phyloP scores from a whole-genome alignment of 2,888 invertebrate species.

The Thelaira solivaga region DNA sequence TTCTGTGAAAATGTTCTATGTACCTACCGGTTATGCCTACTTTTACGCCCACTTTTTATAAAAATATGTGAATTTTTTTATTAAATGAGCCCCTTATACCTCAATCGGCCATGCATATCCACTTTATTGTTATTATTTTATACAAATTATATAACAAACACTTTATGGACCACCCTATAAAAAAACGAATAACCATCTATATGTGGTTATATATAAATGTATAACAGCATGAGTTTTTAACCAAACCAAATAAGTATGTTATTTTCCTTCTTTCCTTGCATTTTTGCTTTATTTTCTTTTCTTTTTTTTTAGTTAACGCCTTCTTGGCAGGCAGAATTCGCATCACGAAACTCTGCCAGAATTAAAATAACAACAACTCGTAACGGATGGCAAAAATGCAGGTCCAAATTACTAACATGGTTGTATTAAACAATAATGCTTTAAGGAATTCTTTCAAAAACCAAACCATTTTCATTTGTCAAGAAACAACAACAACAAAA shows the following conservation, averaged over 20 bases:
- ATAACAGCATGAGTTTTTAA: slow-evolving; percentile 18
- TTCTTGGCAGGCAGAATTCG: slow-evolving; percentile 58
- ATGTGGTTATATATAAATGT: slow-evolving; percentile 5
- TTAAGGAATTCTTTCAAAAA: slow-evolving; percentile 59
- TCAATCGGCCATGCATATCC: no score
- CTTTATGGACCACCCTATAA: no score
- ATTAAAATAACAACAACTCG: slow-evolving; percentile 22
- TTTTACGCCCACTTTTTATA: no score
- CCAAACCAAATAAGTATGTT: slow-evolving; percentile 12
- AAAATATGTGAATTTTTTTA: no score
- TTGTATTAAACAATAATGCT: slow-evolving; percentile 29
- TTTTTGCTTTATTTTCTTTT: slow-evolving; percentile 6
- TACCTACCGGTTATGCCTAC: no score
- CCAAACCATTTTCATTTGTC: slow-evolving; percentile 62
- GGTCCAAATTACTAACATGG: slow-evolving; percentile 11
- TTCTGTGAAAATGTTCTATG: no score
- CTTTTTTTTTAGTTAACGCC: slow-evolving; percentile 54
- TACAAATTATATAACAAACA: no score
- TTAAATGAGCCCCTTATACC: no score
- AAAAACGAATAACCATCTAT: neutral
- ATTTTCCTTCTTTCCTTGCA: slow-evolving; percentile 8
- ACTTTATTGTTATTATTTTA: no score
- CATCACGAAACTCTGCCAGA: slow-evolving; percentile 35
- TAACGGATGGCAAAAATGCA: slow-evolving; percentile 12
- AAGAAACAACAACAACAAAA: slow-evolving; percentile 33